Evolutionary conservation across 2,797 vertebrate genomes (phyloP).

Genomic region (Perdix hodgsoniae): DNA sequence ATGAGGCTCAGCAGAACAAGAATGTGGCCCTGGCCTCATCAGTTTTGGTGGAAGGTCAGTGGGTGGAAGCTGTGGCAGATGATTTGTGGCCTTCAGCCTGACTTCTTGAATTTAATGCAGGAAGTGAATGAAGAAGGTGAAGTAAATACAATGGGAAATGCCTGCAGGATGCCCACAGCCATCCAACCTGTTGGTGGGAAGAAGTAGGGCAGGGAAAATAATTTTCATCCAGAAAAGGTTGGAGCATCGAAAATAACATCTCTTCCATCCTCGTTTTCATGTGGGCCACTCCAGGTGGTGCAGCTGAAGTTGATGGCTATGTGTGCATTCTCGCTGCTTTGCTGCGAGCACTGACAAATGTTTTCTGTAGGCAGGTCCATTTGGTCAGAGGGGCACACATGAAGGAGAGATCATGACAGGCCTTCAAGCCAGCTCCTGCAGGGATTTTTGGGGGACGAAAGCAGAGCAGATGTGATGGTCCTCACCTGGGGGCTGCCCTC

Average conservation of each 20-base stretch:
- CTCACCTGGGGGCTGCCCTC: neutral
- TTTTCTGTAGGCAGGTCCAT: neutral
- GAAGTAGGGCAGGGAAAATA: neutral
- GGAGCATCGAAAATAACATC: neutral
- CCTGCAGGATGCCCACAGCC: neutral
- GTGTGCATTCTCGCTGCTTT: neutral
- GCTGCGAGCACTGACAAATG: fast-evolving
- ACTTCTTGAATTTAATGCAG: neutral
- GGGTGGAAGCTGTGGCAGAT: neutral
- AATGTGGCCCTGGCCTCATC: neutral
- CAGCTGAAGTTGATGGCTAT: fast-evolving
- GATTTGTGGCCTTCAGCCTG: neutral
- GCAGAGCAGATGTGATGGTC: neutral
- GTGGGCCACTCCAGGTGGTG: neutral
- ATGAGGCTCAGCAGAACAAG: neutral
- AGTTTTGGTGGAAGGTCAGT: conserved; percentile 37
- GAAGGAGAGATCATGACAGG: fast-evolving
- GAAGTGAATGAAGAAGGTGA: neutral
- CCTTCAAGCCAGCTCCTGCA: neutral
- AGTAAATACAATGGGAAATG: neutral
- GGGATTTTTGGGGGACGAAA: neutral
- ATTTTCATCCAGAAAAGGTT: neutral
- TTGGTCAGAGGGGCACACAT: neutral
- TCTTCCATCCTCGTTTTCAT: neutral
- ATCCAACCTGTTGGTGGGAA: neutral